Base-by-base conservation (phyloP, 2,888 invertebrate species). In the Epirrhoe tristata region DNA sequence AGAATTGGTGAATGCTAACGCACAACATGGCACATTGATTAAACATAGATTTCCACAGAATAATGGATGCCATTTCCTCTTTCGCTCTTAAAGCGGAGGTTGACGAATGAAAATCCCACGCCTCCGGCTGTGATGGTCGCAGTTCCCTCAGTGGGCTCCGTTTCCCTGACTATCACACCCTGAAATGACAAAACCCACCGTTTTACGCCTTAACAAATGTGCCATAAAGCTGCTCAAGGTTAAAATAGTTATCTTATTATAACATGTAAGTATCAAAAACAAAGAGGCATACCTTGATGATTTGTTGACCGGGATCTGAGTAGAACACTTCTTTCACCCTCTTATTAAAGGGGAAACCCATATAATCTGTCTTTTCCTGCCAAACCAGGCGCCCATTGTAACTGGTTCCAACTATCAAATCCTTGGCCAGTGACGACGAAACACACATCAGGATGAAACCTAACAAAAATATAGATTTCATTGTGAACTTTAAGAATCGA, bases 281-380 rank as follows among this genome's bases (percentile, higher is more conserved):
- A 43, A 36, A n/a, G 17, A 8, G 5, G 43, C 78, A 81, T 75
- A 87, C 88, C 79, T 73, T 83, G 39, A 89, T 84, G 10, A 81
- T 67, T 76, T 84, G 81, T 68, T 85, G 85, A 5, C 74, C 74
- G 7, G 88, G 82, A 67, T 89, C 87, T 0, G 86, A 77, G 69
- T 80, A 91, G 70, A 91, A 91, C 1, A 84, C 69, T 74, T 88
- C 84, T 68, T 90, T 91, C 0, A 89, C 86, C 53, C 91, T 80
- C 68, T 89, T 91, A 65, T 80, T 85, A 56, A 91, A 90, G 0
- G 88, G 91, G 50, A 88, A 68, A 6, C 80, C 82, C 73, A 79
- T 80, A 60, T 87, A 89, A 1, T 90, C 83, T 1, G 79, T 81
- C 69, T 88, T 90, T n/a, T 84, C 70, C 71, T 88, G 87, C 85